Conservation (phyloP, 2,797 vertebrate genomes). For the Acrocephalus scirpaceus region DNA sequence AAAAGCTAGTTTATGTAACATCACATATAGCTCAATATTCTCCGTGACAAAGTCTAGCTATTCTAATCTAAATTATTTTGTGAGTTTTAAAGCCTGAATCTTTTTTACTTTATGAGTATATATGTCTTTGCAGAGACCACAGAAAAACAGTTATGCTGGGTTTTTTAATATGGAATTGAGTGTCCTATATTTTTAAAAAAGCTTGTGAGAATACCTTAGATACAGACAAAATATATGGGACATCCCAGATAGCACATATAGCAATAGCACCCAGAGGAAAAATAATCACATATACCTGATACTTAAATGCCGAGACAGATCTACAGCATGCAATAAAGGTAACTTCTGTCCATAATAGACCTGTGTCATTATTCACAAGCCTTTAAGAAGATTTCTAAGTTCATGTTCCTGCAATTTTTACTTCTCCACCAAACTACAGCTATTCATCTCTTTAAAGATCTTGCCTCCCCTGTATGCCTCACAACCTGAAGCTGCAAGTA, state of each 20-base stretch:
- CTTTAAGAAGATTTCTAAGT: constrained; percentile 12
- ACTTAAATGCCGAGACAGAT: neutral
- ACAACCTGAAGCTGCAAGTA: neutral
- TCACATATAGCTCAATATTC: neutral
- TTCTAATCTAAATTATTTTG: constrained; percentile 8
- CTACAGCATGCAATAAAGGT: constrained; percentile 11
- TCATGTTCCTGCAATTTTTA: neutral
- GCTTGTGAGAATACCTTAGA: neutral
- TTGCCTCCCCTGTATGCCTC: neutral
- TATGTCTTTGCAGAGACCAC: neutral
- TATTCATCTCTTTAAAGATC: constrained; percentile 31
- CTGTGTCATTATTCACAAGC: constrained; percentile 4
- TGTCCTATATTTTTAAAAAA: neutral
- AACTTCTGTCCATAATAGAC: constrained; percentile 17
- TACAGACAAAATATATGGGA: neutral
- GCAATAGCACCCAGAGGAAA: constrained; percentile 23
- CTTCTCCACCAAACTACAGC: neutral
- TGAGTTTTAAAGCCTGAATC: neutral
- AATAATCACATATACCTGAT: neutral
- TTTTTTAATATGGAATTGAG: neutral
- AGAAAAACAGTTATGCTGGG: neutral
- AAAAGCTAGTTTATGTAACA: constrained; percentile 30
- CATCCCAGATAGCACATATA: neutral
- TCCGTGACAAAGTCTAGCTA: neutral
- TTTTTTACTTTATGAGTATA: constrained; percentile 8